Evolutionary conservation across 2,113 vertebrate species (phyloP).

Genomic region (Turdus rufiventris): DNA sequence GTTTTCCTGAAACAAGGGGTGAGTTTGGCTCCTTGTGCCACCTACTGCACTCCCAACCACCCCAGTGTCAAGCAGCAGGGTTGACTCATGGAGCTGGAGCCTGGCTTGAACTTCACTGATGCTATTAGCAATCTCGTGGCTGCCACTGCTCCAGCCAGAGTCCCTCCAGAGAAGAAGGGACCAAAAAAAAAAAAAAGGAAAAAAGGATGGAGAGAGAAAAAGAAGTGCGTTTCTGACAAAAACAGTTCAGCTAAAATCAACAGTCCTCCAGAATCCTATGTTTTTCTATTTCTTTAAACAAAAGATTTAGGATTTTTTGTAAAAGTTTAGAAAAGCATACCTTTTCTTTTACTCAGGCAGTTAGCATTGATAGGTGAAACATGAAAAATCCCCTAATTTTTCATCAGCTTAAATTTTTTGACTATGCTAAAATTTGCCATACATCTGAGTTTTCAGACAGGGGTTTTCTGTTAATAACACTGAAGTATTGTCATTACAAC

Average conservation of each 20-base stretch:
- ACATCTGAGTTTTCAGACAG: neutral
- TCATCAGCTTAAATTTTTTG: neutral
- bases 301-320: neutral
- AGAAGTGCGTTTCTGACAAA: neutral
- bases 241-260: neutral
- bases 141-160: neutral
- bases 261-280: neutral
- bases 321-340: neutral
- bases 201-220: neutral
- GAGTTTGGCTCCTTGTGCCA: neutral
- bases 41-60: neutral
- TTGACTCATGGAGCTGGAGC: neutral
- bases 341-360: neutral
- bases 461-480: neutral
- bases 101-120: neutral
- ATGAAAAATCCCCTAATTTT: neutral
- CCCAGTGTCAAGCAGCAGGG: fast-evolving
- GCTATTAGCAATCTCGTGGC: neutral
- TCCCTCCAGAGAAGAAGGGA: neutral
- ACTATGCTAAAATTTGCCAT: neutral
- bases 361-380: neutral
- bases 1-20: neutral
- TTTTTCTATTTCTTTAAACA: neutral
- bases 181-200: neutral
- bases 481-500: neutral